Conservation (phyloP, 2,113 vertebrate genomes). For the Austrofundulus limnaeus region DNA sequence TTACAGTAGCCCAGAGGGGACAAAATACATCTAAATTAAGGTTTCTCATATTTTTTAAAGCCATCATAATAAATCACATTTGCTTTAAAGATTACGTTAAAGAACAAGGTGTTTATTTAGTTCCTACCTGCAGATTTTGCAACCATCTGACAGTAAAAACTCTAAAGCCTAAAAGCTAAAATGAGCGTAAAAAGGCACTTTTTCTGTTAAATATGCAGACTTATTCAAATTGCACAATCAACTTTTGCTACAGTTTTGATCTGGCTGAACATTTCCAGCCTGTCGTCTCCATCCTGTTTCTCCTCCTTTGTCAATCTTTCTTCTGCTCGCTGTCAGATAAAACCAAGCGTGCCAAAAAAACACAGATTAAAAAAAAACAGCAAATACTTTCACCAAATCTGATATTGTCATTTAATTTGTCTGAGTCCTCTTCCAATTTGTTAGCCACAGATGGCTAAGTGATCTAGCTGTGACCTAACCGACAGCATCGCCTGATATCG, state of each 20-base stretch:
- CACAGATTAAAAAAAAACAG: background rate
- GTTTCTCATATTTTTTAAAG: no score
- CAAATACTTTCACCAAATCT: constrained; percentile 9
- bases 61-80: no score
- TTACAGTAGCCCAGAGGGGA: background rate
- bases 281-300: background rate
- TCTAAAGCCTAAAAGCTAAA: background rate
- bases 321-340: background rate
- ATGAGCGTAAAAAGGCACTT: no score
- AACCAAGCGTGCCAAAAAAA: background rate
- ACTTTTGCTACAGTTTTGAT: background rate
- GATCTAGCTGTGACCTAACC: constrained; percentile 56
- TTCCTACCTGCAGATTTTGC: no score
- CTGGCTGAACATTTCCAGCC: background rate
- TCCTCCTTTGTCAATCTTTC: background rate
- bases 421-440: constrained; percentile 18
- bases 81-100: no score
- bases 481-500: constrained; percentile 49
- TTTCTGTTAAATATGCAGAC: background rate
- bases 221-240: no score
- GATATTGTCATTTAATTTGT: constrained; percentile 38
- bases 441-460: constrained; percentile 54
- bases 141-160: background rate
- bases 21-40: background rate
- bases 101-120: no score